These are phyloP conservation scores for Muntiacus muntjak DNA, from an alignment of 2,113 vertebrate species.

Conservation along the genomic window DNA sequence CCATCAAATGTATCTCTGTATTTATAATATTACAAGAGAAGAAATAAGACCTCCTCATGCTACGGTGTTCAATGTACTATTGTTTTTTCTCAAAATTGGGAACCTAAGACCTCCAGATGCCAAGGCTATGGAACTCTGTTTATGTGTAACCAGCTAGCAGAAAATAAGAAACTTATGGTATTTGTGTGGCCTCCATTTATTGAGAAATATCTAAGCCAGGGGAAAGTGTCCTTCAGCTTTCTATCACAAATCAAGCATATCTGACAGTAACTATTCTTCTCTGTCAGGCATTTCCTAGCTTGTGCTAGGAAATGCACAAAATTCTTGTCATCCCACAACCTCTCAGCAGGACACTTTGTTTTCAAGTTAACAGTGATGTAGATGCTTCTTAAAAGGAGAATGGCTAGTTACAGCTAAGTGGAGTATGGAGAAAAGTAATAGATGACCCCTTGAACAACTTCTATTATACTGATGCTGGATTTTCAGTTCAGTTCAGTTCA, in stretches of 20 bases:
- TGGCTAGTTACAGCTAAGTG: neutral
- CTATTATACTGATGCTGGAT: neutral
- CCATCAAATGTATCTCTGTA: neutral
- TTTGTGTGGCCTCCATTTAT: conserved; percentile 23
- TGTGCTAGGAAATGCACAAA: conserved; percentile 17
- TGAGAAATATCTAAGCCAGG: conserved; percentile 38
- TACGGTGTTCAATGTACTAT: neutral
- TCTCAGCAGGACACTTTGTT: conserved; percentile 19
- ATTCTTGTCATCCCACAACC: neutral
- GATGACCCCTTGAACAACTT: neutral
- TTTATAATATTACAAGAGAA: neutral
- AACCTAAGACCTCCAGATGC: neutral
- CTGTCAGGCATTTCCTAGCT: conserved; percentile 47
- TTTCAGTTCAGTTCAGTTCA: neutral
- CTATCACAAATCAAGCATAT: conserved; percentile 54
- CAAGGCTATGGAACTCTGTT: neutral
- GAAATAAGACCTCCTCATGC: neutral
- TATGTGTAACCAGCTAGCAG: neutral
- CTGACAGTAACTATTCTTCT: conserved; percentile 50
- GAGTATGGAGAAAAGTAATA: neutral
- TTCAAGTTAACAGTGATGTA: neutral
- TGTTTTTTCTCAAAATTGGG: neutral
- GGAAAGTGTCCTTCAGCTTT: conserved; percentile 54
- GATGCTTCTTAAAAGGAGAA: neutral
- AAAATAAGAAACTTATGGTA: neutral